A percentile compares a stretch with the other conserved stretches of the same genome.
phyloP scores from a whole-genome alignment of 2,888 invertebrate species.

The Petrophora chlorosata region DNA sequence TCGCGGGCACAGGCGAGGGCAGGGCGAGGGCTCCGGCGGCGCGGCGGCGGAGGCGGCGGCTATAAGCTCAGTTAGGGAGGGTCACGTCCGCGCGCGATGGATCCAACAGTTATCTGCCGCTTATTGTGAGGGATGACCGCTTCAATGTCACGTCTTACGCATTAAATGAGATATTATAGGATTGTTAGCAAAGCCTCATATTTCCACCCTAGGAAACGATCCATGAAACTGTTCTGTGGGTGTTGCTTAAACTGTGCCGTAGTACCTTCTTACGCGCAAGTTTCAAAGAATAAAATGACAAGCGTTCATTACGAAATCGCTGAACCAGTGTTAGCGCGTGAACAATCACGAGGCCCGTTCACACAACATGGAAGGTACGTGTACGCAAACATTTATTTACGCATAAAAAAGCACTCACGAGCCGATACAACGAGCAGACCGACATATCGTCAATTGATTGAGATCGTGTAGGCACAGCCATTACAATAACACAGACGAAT shows the following conservation, averaged over 20 bases:
- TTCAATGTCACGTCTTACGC: conserved; percentile 24
- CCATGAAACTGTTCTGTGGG: too few species aligned
- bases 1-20: too few species aligned
- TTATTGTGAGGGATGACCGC: conserved; percentile 16
- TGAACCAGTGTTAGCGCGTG: background rate
- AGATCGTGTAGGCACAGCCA: conserved; percentile 17
- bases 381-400: background rate
- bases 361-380: background rate
- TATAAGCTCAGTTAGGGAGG: conserved; percentile 29
- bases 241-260: too few species aligned
- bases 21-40: background rate
- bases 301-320: conserved; percentile 1
- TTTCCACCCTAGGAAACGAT: too few species aligned
- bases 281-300: background rate
- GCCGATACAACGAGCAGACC: background rate
- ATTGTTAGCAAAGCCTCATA: background rate
- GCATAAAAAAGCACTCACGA: background rate
- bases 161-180: conserved; percentile 16
- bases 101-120: conserved; percentile 14
- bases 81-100: conserved; percentile 29
- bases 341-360: background rate
- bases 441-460: conserved; percentile 22
- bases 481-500: conserved; percentile 25
- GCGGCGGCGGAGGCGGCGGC: conserved; percentile 4
- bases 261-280: too few species aligned